Conservation (phyloP, 2,797 vertebrate genomes). For the Ctenopoma kingsleyae region DNA sequence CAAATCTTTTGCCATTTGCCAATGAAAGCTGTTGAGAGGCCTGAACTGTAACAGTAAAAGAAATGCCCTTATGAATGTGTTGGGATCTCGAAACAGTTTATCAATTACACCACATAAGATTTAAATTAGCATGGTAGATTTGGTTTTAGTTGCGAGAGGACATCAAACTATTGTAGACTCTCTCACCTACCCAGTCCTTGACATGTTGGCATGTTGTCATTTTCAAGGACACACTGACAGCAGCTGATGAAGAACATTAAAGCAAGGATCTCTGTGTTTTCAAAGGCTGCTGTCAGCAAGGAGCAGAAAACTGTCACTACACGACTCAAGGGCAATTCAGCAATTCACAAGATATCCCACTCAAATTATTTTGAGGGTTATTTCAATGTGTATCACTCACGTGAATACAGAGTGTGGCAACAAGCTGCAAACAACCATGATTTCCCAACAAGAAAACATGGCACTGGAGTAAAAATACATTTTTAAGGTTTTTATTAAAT, state of each 20-base stretch:
- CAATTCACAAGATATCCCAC: conserved; percentile 38
- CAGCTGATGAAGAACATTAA: conserved; percentile 23
- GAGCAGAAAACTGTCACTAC: conserved; percentile 40
- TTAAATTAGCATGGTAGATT: no score
- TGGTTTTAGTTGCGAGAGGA: no score
- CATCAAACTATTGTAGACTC: not conserved
- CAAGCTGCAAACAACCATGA: conserved; percentile 48
- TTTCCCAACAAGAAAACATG: conserved; percentile 62
- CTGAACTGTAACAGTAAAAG: not conserved
- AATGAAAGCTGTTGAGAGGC: not conserved
- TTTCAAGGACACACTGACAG: conserved; percentile 44
- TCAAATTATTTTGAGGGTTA: conserved; percentile 30
- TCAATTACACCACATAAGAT: not conserved
- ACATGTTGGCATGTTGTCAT: conserved; percentile 7
- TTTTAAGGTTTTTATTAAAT: conserved; percentile 57
- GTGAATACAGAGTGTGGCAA: conserved; percentile 14
- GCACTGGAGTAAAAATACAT: conserved; percentile 44
- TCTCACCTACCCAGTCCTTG: conserved; percentile 11
- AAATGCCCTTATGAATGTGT: not conserved
- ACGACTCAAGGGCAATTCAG: conserved; percentile 29
- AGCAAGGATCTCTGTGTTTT: conserved; percentile 38
- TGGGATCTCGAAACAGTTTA: not conserved
- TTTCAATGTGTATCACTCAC: conserved; percentile 19
- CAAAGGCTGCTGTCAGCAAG: conserved; percentile 37
- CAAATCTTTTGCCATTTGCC: no score